Base-by-base conservation (phyloP, 2,888 invertebrate genomes). In the Bruchidius siliquastri region DNA sequence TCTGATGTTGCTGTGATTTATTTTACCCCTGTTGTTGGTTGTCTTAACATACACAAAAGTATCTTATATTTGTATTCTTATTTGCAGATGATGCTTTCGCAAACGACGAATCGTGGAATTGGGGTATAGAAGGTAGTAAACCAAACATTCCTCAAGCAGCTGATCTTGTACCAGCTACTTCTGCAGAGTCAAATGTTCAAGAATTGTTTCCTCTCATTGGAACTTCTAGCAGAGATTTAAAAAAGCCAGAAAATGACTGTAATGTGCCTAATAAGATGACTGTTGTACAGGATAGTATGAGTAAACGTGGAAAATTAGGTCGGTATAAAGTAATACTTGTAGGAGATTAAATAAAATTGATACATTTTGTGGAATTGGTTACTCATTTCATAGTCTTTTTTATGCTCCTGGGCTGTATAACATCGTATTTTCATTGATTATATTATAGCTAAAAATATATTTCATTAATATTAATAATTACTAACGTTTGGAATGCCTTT, bases 91-190 rank as follows among this genome's bases (percentile, higher is more conserved):
- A 91, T 78, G 90, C 90, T 81, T 91, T 92, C 84, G 87, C 85
- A 20, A 84, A 87, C 22, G 87, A 87, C 71, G 89, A 90, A 77
- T 87, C 88, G 68, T 92, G 92, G 92, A 90, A 90, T 82, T 92
- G 91, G 91, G 85, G 88, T 4, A 86, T 87, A 80, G 90, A 90
- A 72, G 89, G 90, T 13, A 70, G 70, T 70, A 74, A 49, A 49
- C 72, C 78, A 83, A 72, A 74, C 70, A 70, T 22, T 21, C 4
- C 4, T 22, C 70, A 70, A 70, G 20, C 22, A 70, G 22, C 30
- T 49, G 18, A 13, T 49, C 49, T 13, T 49, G 49, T 13, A 21
- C 70, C 69, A 21, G n/a, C 66, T 20, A 76, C 32, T 21, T 68
- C 71, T 18, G 68, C 67, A 26, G 67, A 21, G 18, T 72, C 72